A percentile compares a stretch with the other conserved stretches of the same genome.
Conservation (phyloP, 2,888 invertebrate genomes). For the Aleiodes leptofemur region DNA sequence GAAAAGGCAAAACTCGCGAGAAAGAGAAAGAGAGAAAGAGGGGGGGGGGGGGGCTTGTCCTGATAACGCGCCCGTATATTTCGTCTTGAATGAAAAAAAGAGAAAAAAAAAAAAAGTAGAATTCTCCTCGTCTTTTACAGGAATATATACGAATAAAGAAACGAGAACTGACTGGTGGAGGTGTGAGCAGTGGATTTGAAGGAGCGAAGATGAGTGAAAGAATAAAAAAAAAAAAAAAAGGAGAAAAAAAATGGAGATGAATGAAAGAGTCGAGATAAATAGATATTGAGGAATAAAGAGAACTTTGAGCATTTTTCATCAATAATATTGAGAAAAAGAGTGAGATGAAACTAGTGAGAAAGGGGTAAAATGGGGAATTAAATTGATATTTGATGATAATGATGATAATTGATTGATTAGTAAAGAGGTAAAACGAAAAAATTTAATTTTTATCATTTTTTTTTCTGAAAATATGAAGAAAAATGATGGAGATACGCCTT, state of each 20-base stretch:
- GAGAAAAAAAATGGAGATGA: neutral
- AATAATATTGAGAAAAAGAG: too few relatives aligned
- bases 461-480: too few relatives aligned
- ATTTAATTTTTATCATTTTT: too few relatives aligned
- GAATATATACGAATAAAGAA: slow-evolving; percentile 42
- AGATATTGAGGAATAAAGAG: neutral
- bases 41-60: slow-evolving; percentile 47
- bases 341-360: too few relatives aligned
- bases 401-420: too few relatives aligned
- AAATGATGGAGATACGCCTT: too few relatives aligned
- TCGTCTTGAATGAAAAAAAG: slow-evolving; percentile 31
- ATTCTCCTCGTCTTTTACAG: too few relatives aligned
- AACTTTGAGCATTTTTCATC: neutral
- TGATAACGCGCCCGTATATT: slow-evolving; percentile 53
- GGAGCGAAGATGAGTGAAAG: slow-evolving; percentile 10
- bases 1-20: neutral
- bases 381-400: too few relatives aligned
- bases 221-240: slow-evolving; percentile 21
- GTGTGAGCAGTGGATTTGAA: slow-evolving; percentile 15
- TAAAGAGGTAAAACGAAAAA: too few relatives aligned
- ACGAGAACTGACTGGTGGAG: slow-evolving; percentile 20
- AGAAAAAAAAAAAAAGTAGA: slow-evolving; percentile 10
- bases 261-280: neutral
- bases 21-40: neutral
- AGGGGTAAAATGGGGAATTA: too few relatives aligned